Evolutionary conservation across 1,140 invertebrate species (phyloP), one percentile per base, ranked within the genome.

Genomic region (Drosophila repleta): DNA sequence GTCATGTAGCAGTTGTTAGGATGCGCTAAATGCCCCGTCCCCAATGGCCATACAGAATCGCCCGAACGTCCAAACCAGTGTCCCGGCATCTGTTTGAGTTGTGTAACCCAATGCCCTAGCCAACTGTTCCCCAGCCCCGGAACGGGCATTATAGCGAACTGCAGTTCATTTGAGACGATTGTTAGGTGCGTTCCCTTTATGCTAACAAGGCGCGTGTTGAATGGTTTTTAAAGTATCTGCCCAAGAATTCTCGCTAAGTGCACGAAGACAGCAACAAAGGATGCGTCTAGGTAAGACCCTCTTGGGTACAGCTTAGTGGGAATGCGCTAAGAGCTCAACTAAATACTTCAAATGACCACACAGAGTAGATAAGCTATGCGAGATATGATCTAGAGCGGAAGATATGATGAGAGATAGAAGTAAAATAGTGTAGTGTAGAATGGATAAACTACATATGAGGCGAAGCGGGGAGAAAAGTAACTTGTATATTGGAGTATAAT

Each of bases 1-100:
- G 83, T 87, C 83, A 79, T 88, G 78, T 88, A 70, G 83, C 83
- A 83, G 82, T 87, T 79, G 82, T 87, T 87, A 85, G 82, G 70
- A 81, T 78, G 82, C 82, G 78, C 78, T 87, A 87, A 85, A 85
- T 85, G 82, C 65, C 66, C 78, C 82, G 55, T 64, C 65, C 55
- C 32, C 53, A 13, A 17, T 45, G n/a, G 35, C 24, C 35, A 18
- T 15, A 7, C 48, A 4, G n/a, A 51, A 8, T 43, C n/a, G n/a
- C n/a, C n/a, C n/a, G 21, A 46, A 4, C 43, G 48, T 26, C 60
- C 15, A 56, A 48, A 48, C 17, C 51, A 68, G 37, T 26, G 46
- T 45, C 20, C 58, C 17, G 49, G 66, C 82, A 85, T 85, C 81
- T 85, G 81, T 85, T 65, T 71, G 81, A 85, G 68, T 61, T 80